phyloP scores from a whole-genome alignment of 2,113 vertebrate species.

The Grantiella picta region DNA sequence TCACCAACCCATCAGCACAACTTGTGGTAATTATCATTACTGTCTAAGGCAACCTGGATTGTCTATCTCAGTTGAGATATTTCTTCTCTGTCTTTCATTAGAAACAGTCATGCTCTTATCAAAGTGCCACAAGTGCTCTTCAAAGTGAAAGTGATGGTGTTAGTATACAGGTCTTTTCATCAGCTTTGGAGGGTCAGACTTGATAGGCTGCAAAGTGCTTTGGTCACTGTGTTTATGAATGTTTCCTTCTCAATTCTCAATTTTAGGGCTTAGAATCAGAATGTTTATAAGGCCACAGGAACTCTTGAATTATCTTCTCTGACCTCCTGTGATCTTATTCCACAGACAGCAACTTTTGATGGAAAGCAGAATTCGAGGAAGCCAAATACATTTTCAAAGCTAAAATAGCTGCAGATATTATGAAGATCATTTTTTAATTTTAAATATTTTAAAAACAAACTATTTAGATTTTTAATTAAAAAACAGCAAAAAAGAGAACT shows the following conservation, averaged over 20 bases:
- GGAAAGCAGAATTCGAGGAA: neutral
- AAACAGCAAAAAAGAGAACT: neutral
- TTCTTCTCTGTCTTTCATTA: constrained; percentile 32
- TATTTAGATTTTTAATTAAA: neutral
- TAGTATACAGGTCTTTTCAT: neutral
- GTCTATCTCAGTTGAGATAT: neutral
- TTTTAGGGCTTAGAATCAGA: neutral
- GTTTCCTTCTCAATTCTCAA: neutral
- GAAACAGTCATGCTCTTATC: neutral
- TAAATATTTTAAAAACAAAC: neutral
- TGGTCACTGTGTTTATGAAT: neutral
- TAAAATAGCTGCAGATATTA: neutral
- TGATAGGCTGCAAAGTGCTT: neutral
- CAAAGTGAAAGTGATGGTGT: neutral
- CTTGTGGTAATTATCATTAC: neutral
- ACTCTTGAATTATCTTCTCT: neutral
- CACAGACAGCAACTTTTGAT: neutral
- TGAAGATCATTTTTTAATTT: neutral
- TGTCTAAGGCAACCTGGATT: neutral
- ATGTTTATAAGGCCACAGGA: neutral
- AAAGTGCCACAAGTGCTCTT: neutral
- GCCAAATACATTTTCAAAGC: neutral
- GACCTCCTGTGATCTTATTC: neutral
- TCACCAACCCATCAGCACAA: neutral
- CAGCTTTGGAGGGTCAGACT: neutral